Base-by-base conservation (phyloP, 1,140 invertebrate genomes). In the Drosophila orena region DNA sequence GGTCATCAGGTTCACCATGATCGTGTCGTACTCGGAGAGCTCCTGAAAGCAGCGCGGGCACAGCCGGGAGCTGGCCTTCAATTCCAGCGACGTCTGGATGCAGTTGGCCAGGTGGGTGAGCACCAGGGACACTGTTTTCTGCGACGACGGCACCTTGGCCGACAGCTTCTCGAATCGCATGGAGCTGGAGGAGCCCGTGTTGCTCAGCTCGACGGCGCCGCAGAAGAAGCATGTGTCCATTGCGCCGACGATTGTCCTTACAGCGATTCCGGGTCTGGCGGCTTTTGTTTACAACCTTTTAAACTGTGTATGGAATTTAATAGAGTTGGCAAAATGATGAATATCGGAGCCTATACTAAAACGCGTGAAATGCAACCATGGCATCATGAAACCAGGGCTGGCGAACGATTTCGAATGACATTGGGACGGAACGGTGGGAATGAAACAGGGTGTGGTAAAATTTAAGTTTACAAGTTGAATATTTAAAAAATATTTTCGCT, bases 1-100 rank as follows among this genome's bases (percentile, higher is more conserved):
- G 7, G 77, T 72, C 75, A 92, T 81, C 46, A 92, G 50, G 42
- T 86, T 91, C 0, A 92, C 83, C 91, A 92, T 92, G 35, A 91
- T 83, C 11, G 79, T 65, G 42, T 92, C 91, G 17, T 92, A 92
- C 1, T 86, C 88, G 0, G 80, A 49, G 14, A 92, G 50, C 17
- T 91, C 88, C 1, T 49, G 50, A n/a, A 91, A 92, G 54, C 91
- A 92, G 6, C 79, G 55, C 6, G 57, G 56, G 24, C 91, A 92
- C 0, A 92, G 58, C 35, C 72, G 74, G 17, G 74, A 56, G 3
- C 64, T 58, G 6, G 53, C 22, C 56, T 75, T 74, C 0, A 91
- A 62, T 15, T 78, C 70, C 15, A 91, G 53, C 14, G 79, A 43
- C 11, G 59, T 69, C 66, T 80, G 79, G 53, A 92, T 86, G 56